Evolutionary conservation across 2,888 invertebrate genomes (phyloP).

Genomic region (Sesia bembeciformis): DNA sequence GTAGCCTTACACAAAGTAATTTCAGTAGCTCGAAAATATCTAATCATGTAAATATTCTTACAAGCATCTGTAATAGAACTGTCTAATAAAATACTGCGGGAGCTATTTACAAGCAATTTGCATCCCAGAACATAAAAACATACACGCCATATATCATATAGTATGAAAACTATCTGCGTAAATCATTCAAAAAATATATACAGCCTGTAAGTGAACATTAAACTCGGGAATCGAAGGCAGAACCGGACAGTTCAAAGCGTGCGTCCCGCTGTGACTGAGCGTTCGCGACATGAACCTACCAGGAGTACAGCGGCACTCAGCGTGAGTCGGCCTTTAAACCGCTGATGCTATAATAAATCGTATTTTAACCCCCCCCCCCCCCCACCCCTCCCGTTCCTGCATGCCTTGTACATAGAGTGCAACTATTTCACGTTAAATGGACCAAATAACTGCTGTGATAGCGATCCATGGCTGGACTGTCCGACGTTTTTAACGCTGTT

Average conservation of each 20-base stretch:
- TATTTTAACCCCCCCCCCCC: constrained; percentile 24
- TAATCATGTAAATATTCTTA: too few species aligned
- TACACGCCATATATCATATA: neutral
- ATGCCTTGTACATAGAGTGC: constrained; percentile 8
- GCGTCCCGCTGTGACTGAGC: constrained; percentile 31
- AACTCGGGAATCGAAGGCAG: constrained; percentile 3
- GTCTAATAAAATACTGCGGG: too few species aligned
- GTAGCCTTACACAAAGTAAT: too few species aligned
- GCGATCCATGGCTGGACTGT: constrained; percentile 28
- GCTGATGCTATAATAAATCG: constrained; percentile 47
- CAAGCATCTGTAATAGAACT: too few species aligned
- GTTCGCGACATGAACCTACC: constrained; percentile 36
- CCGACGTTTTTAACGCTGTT: constrained; percentile 45
- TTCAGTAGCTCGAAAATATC: too few species aligned
- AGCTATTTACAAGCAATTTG: too few species aligned
- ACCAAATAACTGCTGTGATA: constrained; percentile 58
- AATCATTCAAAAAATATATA: neutral
- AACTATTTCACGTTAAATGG: constrained; percentile 70
- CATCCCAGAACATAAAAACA: too few species aligned
- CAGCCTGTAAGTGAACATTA: neutral
- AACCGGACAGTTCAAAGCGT: constrained; percentile 26
- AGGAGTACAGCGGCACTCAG: constrained; percentile 29
- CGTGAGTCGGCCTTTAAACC: constrained; percentile 35
- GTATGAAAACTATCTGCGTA: neutral
- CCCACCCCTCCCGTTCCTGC: neutral